Evolutionary conservation across 1,140 invertebrate species (phyloP).

Genomic region (Oedothorax gibbosus): DNA sequence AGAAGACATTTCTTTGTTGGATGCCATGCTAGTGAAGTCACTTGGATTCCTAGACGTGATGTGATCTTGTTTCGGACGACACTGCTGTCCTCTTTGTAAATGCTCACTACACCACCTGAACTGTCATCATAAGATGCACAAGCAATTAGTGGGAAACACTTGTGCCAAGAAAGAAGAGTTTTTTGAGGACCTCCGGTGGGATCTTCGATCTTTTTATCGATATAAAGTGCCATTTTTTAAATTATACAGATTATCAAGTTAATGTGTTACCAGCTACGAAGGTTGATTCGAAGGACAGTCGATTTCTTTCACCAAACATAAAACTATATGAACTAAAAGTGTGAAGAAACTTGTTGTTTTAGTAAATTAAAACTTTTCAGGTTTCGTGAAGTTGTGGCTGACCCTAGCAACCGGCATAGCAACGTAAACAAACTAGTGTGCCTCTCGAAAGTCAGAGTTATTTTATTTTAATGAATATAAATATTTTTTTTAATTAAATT

Average conservation of each 20-base stretch:
- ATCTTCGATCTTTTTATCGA: constrained; percentile 62
- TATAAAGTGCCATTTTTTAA: constrained; percentile 52
- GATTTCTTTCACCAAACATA: background rate
- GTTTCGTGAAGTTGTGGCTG: too few species aligned
- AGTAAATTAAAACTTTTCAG: too few species aligned
- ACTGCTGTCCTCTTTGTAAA: constrained; percentile 89
- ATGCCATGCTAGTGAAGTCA: constrained; percentile 88
- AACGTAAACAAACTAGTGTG: too few species aligned
- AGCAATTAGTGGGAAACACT: constrained; percentile 81
- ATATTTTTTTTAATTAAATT: background rate
- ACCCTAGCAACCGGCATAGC: too few species aligned
- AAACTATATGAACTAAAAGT: background rate
- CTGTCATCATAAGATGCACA: constrained; percentile 88
- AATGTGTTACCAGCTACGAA: background rate
- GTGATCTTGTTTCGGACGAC: constrained; percentile 83
- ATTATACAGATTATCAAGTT: background rate
- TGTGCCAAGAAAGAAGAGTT: constrained; percentile 77
- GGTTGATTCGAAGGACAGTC: background rate
- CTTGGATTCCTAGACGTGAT: constrained; percentile 79
- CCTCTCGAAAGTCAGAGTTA: too few species aligned
- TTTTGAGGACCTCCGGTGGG: constrained; percentile 48
- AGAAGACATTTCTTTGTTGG: constrained; percentile 83
- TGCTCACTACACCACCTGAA: constrained; percentile 85
- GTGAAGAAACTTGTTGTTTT: background rate
- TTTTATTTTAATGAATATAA: too few species aligned